Base-by-base conservation (phyloP, 2,113 vertebrate genomes). In the Calonectris borealis region DNA sequence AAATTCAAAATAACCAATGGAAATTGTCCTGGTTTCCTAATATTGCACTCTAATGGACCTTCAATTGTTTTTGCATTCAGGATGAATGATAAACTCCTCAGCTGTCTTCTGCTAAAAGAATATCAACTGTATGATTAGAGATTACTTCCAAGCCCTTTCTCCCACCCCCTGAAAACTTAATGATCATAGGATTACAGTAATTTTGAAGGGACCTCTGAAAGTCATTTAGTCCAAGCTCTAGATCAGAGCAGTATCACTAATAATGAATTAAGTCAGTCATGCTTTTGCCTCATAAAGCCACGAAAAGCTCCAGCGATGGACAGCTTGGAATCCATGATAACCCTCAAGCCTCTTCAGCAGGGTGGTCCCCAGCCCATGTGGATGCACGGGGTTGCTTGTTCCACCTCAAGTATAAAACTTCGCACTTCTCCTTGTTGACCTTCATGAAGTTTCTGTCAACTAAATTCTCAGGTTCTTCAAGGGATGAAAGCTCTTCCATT, bases 131-230 rank as follows among this genome's bases (percentile, higher is more conserved):
- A 16, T 42, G 8, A 42, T 48, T 42, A 84, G 15, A 73, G 9
- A n/a, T 21, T 42, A 15, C 11, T 34, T 71, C 26, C 10, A n/a
- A 3, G 2, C 3, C 1, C 2, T 73, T 91, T 38, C 22, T 77
- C 36, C 11, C 0, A 0, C 9, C 3, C 7, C 6, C 7, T 51
- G 12, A 68, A 90, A 75, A 27, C 5, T 27, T 70, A 49, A 16
- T 27, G 16, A 16, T 77, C 17, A 8, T 21, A 58, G 10, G 34
- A 62, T 69, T 58, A 52, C 13, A 54, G 11, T 46, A 52, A 34
- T 38, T 84, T 80, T 38, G 22, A 76, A 60, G 18, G 9, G 9
- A 78, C 4, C 20, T 54, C 60, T 34, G 31, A 65, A 82, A 1
- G 29, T 62, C 14, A 13, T 88, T 86, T 72, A 55, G 8, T 66